Base-by-base conservation (phyloP, 2,797 vertebrate species). In the Crenuchus spilurus region DNA sequence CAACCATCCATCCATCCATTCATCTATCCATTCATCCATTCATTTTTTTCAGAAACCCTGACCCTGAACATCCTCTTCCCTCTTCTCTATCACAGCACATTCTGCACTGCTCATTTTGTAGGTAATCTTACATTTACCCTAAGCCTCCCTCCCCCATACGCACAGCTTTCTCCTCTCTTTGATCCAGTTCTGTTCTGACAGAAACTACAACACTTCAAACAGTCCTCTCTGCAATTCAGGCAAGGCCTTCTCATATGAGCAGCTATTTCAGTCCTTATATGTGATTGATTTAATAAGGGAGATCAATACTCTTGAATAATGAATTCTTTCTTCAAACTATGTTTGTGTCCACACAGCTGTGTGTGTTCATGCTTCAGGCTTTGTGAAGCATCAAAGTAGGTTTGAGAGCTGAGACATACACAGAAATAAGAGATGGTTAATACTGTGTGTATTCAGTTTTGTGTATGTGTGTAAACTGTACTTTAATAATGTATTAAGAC, bases 261-360 rank as follows among this genome's bases (percentile, higher is more conserved):
- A 52, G 60, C 57, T 83, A 51, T 78, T 84, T 76, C 80, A 78
- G 71, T 72, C 58, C 31, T 58, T 76, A 76, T 70, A 75, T 84
- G 72, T 78, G 80, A 88, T 87, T 82, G 87, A 89, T 89, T 88
- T 84, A 81, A 88, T 88, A 88, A 86, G 86, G 85, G 72, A 82
- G 82, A 90, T 91, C 90, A 74, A 91, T 92, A 89, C 74, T 83
- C 51, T 78, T 92, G 83, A 90, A 90, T 91, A 85, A 90, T 92
- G 80, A 67, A 91, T 84, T 63, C 49, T 82, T 83, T 86, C 79
- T 82, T 54, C 54, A 3, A 28, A 48, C 42, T 49, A 20, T 65
- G 67, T 60, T 67, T 48, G 41, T 67, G 37, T 48, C 24, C 28
- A 5, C 24, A 16, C 61, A 49, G 24, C 33, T 44, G 13, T n/a